Conservation (phyloP, 2,113 vertebrate genomes). For the Rhineura floridana region DNA sequence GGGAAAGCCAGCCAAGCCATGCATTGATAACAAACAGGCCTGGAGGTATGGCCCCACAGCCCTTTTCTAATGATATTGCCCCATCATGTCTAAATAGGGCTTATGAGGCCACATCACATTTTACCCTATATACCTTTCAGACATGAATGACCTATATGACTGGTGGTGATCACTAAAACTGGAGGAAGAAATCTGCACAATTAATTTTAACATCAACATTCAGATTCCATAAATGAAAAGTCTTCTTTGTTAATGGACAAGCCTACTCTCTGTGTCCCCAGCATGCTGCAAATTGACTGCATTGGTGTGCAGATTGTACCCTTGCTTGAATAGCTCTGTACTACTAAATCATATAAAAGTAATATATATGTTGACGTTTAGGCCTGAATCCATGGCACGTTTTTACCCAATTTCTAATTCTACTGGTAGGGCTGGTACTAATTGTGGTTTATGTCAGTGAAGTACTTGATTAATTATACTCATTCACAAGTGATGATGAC, state of each 20-base stretch:
- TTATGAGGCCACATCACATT: no score
- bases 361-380: conserved; percentile 8
- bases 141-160: neutral
- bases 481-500: conserved; percentile 49
- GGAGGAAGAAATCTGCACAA: neutral
- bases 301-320: neutral
- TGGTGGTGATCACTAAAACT: neutral
- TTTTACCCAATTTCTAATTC: conserved; percentile 52
- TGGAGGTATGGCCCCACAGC: no score
- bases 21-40: no score
- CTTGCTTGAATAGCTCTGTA: neutral
- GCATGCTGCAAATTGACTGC: neutral
- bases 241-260: neutral
- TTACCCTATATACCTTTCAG: neutral
- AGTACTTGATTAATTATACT: conserved; percentile 60
- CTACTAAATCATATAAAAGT: neutral
- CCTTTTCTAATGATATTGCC: no score
- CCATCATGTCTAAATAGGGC: no score
- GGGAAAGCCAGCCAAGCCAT: no score
- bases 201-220: neutral
- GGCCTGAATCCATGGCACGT: conserved; percentile 32
- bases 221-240: neutral
- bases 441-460: conserved; percentile 45
- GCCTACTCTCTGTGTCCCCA: neutral
- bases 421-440: conserved; percentile 49